These are phyloP conservation scores for Theristicus caerulescens DNA, from an alignment of 2,113 vertebrate genomes.

Conservation along the genomic window DNA sequence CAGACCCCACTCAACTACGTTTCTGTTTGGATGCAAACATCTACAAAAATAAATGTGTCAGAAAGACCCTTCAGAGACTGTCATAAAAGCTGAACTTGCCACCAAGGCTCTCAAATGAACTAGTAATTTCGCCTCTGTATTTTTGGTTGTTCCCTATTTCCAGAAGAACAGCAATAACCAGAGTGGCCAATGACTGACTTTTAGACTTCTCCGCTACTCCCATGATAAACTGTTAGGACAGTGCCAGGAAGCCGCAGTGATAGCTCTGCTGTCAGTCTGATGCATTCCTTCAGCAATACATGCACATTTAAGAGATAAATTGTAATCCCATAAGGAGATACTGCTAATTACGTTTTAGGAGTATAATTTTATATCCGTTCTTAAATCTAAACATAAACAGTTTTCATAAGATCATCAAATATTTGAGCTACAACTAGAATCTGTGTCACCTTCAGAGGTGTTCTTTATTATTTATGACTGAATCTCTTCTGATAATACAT, in stretches of 20 bases:
- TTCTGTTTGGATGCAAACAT: background rate
- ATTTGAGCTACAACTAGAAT: background rate
- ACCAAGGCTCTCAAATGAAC: background rate
- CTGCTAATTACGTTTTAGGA: background rate
- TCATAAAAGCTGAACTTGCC: background rate
- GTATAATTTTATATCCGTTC: background rate
- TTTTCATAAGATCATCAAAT: constrained; percentile 9
- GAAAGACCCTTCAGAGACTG: background rate
- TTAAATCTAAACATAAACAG: constrained; percentile 21
- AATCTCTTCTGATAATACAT: constrained; percentile 24
- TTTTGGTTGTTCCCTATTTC: background rate
- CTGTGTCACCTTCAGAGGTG: constrained; percentile 4
- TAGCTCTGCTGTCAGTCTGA: background rate
- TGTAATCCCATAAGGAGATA: background rate
- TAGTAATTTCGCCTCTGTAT: background rate
- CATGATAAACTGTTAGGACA: background rate
- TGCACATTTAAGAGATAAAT: background rate
- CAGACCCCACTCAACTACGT: background rate
- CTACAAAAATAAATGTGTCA: background rate
- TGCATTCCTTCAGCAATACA: background rate
- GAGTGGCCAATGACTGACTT: background rate
- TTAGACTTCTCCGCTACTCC: background rate
- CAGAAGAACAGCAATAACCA: background rate
- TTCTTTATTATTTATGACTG: constrained; percentile 27
- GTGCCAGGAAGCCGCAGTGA: background rate